Percentiles rank a stretch among this genome's conserved stretches.
Conservation (phyloP, 2,797 vertebrate species). For the Bryconaethiops microstoma region DNA sequence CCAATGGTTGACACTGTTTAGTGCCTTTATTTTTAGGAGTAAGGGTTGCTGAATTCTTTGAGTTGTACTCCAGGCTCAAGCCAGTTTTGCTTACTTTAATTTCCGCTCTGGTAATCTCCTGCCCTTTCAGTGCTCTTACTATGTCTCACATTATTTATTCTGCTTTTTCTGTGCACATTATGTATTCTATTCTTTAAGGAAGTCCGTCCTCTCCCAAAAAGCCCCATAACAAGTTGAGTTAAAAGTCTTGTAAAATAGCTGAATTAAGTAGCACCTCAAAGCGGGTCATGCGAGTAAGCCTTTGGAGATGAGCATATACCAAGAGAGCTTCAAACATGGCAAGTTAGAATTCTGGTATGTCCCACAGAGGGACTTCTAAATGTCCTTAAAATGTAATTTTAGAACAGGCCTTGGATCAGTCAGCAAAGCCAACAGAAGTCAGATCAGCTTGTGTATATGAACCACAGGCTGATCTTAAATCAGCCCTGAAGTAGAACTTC, state of each 20-base stretch:
- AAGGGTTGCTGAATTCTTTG: background rate
- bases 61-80: background rate
- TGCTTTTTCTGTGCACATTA: constrained; percentile 7
- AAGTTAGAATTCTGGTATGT: background rate
- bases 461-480: background rate
- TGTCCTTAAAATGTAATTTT: constrained; percentile 7
- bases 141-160: constrained; percentile 36
- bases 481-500: background rate
- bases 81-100: background rate
- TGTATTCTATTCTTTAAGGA: constrained; percentile 27
- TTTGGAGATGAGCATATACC: constrained; percentile 19
- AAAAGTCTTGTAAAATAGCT: constrained; percentile 31
- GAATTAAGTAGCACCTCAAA: constrained; percentile 36
- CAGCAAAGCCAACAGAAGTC: background rate
- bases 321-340: background rate
- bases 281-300: background rate
- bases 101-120: background rate
- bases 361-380: constrained; percentile 33
- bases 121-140: constrained; percentile 13
- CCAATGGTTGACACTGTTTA: background rate
- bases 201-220: constrained; percentile 18
- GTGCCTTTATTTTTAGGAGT: background rate
- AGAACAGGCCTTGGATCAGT: constrained; percentile 1
- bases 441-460: background rate
- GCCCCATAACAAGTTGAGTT: constrained; percentile 33